Conservation (phyloP, 2,113 vertebrate species). For the Tretioscincus oriximinensis region DNA sequence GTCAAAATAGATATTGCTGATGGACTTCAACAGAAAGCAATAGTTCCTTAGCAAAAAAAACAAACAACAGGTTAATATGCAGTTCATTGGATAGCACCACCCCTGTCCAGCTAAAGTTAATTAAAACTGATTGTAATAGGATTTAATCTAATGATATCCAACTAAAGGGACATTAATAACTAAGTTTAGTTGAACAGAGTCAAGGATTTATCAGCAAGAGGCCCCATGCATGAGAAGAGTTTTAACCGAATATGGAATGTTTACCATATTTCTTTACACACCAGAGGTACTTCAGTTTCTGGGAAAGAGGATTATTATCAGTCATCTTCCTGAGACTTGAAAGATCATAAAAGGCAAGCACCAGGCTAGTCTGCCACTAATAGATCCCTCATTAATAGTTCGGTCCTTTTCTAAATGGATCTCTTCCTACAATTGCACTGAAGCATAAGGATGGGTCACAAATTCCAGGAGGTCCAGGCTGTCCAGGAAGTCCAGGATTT, state of each 20-base stretch:
- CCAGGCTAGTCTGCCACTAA: constrained; percentile 65
- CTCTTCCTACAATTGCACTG: constrained; percentile 83
- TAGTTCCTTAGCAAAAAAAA: constrained; percentile 11
- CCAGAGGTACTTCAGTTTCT: constrained; percentile 81
- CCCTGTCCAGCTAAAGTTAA: background rate
- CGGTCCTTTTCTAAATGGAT: constrained; percentile 94
- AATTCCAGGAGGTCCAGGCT: constrained; percentile 84
- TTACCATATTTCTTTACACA: constrained; percentile 44
- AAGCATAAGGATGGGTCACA: constrained; percentile 93
- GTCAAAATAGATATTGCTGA: constrained; percentile 37
- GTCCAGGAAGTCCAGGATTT: constrained; percentile 82
- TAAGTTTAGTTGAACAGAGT: background rate
- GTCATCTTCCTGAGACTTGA: constrained; percentile 92
- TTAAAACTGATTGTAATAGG: background rate
- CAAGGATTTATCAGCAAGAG: constrained; percentile 19
- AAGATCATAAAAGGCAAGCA: constrained; percentile 74
- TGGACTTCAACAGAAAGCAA: constrained; percentile 36
- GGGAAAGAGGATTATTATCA: constrained; percentile 71
- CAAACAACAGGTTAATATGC: constrained; percentile 41
- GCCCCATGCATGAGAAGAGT: constrained; percentile 19
- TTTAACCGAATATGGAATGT: constrained; percentile 44
- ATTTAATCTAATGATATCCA: background rate
- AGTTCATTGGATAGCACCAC: constrained; percentile 9
- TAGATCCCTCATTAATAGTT: constrained; percentile 82
- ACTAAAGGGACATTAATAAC: background rate